phyloP scores from a whole-genome alignment of 2,888 invertebrate species.

The Sturmia bella region DNA sequence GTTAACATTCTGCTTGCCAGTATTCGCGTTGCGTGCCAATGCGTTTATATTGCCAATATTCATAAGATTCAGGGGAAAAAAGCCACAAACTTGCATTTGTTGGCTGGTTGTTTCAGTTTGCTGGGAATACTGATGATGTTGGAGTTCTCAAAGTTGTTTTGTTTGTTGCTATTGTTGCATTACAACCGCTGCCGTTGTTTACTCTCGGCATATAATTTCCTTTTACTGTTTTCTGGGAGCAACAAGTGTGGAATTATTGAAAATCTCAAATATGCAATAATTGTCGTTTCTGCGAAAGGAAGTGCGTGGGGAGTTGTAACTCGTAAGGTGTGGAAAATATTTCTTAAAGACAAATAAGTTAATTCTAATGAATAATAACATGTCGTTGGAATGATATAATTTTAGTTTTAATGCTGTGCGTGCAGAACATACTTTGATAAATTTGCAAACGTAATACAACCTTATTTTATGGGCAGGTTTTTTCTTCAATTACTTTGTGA shows the following conservation, averaged over 20 bases:
- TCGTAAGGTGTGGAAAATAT: slow-evolving; percentile 16
- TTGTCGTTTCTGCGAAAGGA: slow-evolving; percentile 59
- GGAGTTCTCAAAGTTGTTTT: not conserved
- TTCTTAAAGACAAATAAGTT: slow-evolving; percentile 31
- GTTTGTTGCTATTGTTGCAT: slow-evolving; percentile 2
- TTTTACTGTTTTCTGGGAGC: slow-evolving; percentile 60
- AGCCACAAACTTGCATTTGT: slow-evolving; percentile 2
- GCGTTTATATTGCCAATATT: slow-evolving; percentile 68
- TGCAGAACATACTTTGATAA: not conserved
- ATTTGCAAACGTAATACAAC: too few relatives aligned
- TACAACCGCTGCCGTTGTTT: slow-evolving; percentile 30
- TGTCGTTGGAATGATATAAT: not conserved
- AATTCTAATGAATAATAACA: slow-evolving; percentile 25
- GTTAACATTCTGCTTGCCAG: slow-evolving; percentile 57
- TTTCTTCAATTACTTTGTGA: too few relatives aligned
- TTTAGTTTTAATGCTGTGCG: too few relatives aligned
- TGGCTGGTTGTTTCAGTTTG: slow-evolving; percentile 31
- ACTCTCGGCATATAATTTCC: slow-evolving; percentile 53
- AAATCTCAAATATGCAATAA: slow-evolving; percentile 60
- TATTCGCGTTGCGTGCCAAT: slow-evolving; percentile 67
- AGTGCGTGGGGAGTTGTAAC: slow-evolving; percentile 71
- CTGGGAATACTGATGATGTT: slow-evolving; percentile 45
- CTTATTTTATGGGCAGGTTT: too few relatives aligned
- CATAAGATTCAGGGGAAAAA: slow-evolving; percentile 58
- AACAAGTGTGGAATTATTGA: slow-evolving; percentile 72